Evolutionary conservation across 2,113 vertebrate species (phyloP).

Genomic region (Blennius ocellaris): DNA sequence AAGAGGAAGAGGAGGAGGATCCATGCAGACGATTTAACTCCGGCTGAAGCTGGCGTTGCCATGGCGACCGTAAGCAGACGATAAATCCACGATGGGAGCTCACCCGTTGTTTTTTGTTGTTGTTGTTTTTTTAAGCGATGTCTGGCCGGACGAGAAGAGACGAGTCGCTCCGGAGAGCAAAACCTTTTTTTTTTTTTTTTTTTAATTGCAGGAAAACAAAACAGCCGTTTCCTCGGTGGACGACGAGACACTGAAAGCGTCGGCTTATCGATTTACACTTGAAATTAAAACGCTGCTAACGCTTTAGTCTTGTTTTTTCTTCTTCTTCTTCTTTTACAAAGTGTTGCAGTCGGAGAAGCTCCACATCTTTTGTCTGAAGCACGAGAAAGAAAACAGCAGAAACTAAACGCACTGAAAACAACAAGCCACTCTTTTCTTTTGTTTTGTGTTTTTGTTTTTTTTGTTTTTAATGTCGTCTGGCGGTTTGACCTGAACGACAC

Average conservation of each 20-base stretch:
- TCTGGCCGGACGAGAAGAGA: too few relatives aligned
- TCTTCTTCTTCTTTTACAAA: slow-evolving; percentile 2
- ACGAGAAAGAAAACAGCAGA: slow-evolving; percentile 50
- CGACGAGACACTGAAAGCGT: slow-evolving; percentile 61
- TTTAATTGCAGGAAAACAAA: slow-evolving; percentile 73
- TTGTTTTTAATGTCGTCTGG: slow-evolving; percentile 60
- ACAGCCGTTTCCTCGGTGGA: slow-evolving; percentile 37
- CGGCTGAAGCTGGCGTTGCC: slow-evolving; percentile 37
- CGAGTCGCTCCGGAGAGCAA: slow-evolving; percentile 39
- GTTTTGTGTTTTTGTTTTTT: too few relatives aligned
- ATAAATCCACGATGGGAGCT: slow-evolving; percentile 6
- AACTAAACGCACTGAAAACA: slow-evolving; percentile 66
- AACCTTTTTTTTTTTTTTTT: slow-evolving; percentile 65
- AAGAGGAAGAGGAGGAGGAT: too few relatives aligned
- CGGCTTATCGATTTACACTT: slow-evolving; percentile 61
- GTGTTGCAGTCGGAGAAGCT: slow-evolving; percentile 16
- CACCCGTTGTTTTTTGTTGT: not conserved
- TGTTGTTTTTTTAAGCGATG: too few relatives aligned
- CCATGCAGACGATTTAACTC: too few relatives aligned
- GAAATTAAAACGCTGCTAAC: slow-evolving; percentile 52
- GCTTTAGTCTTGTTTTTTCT: slow-evolving; percentile 32
- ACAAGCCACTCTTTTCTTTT: slow-evolving; percentile 44
- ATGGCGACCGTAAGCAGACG: slow-evolving; percentile 21
- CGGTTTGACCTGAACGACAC: slow-evolving; percentile 56
- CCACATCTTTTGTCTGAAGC: slow-evolving; percentile 26